Percentiles rank a stretch among this genome's conserved stretches.
Conservation (phyloP, 1,140 invertebrate genomes). For the Drosophila baimaii region DNA sequence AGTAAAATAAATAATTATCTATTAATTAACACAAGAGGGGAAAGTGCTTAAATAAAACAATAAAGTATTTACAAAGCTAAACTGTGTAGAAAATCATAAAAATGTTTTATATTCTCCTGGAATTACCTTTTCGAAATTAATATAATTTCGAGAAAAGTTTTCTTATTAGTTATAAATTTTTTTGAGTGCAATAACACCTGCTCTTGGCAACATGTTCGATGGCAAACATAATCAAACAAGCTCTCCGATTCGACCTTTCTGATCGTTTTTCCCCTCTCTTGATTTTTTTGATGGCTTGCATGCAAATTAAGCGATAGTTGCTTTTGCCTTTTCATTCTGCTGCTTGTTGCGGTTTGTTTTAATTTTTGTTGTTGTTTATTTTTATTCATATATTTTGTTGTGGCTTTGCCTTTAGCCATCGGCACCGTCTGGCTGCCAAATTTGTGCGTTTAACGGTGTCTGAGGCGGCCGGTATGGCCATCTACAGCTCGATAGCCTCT, state of each 20-base stretch:
- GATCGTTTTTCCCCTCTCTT: constrained; percentile 9
- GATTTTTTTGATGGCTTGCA: constrained; percentile 22
- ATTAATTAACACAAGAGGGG: background rate
- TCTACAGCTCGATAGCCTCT: constrained; percentile 46
- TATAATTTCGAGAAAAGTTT: no score
- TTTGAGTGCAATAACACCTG: constrained; percentile 16
- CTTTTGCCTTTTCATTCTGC: constrained; percentile 29
- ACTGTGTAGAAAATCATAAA: background rate
- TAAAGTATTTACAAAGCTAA: background rate
- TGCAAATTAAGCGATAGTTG: constrained; percentile 44
- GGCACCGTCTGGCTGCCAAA: constrained; percentile 39
- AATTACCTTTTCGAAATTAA: background rate
- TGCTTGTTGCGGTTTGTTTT: constrained; percentile 1
- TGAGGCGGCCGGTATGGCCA: constrained; percentile 34
- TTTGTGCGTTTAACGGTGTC: constrained; percentile 55
- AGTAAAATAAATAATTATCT: background rate
- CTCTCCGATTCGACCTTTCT: constrained; percentile 14
- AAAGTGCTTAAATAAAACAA: background rate
- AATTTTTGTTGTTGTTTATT: background rate
- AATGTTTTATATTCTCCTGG: background rate
- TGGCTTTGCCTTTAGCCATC: constrained; percentile 12
- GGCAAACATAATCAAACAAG: constrained; percentile 30
- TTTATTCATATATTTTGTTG: constrained; percentile 3
- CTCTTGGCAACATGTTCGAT: constrained; percentile 41
- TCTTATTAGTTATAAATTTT: no score